phyloP scores from a whole-genome alignment of 1,140 invertebrate genomes.

The Lanistes nyassanus region DNA sequence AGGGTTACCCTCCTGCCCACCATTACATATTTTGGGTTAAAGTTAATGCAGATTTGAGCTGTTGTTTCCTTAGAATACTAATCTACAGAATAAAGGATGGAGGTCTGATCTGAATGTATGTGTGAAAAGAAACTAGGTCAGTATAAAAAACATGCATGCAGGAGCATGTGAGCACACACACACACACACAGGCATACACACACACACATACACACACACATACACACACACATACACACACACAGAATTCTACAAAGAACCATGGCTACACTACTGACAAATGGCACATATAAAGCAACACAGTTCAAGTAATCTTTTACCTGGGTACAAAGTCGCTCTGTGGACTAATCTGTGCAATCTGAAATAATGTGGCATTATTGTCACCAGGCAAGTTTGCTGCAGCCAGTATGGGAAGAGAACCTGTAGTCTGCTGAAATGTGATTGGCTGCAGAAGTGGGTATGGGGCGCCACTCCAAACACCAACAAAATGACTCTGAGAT shows the following conservation, averaged over 20 bases:
- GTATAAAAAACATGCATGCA: too few species aligned
- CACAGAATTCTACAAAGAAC: not conserved
- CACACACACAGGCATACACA: too few species aligned
- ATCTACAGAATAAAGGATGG: not conserved
- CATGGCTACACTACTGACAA: not conserved
- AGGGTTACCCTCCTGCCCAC: conserved; percentile 52
- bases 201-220: not conserved
- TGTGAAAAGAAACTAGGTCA: too few species aligned
- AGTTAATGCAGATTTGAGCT: too few species aligned
- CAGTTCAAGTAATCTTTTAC: conserved; percentile 28
- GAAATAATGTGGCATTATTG: conserved; percentile 41
- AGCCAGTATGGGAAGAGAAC: conserved; percentile 42
- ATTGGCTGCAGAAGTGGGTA: conserved; percentile 45
- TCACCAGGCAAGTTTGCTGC: conserved; percentile 38
- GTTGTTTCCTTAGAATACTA: not conserved
- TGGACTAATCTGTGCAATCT: conserved; percentile 46
- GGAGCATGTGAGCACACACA: too few species aligned
- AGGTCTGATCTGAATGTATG: not conserved
- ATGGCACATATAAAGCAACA: too few species aligned
- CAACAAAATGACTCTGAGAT: conserved; percentile 39
- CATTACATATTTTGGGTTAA: not conserved
- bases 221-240: not conserved
- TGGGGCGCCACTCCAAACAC: conserved; percentile 50
- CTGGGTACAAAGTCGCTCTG: conserved; percentile 61
- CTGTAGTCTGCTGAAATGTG: conserved; percentile 43